phyloP scores from a whole-genome alignment of 2,888 invertebrate genomes.

The Teleogryllus oceanicus region DNA sequence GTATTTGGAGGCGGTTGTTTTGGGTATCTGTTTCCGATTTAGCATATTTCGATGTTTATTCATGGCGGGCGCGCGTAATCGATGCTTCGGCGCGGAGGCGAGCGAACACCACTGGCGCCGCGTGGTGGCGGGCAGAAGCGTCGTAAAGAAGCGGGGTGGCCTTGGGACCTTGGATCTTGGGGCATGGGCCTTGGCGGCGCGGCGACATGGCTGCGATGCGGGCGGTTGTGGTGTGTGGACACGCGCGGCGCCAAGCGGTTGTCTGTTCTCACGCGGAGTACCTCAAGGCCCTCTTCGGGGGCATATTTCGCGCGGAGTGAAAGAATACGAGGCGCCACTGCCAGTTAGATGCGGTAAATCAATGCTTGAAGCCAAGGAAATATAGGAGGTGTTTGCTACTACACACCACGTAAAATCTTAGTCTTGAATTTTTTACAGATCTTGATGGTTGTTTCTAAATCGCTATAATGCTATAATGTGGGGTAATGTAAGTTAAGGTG shows the following conservation, averaged over 20 bases:
- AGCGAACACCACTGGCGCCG: not conserved
- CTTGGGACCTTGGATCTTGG: not conserved
- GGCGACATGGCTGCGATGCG: not conserved
- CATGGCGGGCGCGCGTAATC: not conserved
- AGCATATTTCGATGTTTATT: conserved; percentile 18
- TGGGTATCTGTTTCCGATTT: conserved; percentile 2
- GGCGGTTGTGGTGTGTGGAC: not conserved
- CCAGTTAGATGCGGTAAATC: no score
- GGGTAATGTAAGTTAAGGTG: no score
- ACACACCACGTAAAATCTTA: no score
- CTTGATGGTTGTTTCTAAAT: no score
- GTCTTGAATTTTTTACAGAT: no score
- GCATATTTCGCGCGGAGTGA: no score
- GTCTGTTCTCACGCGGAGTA: not conserved
- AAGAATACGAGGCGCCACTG: no score
- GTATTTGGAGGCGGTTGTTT: not conserved
- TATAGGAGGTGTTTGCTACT: no score
- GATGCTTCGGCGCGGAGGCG: not conserved
- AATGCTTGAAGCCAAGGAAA: no score
- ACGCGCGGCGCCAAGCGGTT: not conserved
- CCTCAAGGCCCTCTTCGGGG: no score
- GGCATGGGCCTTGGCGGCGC: not conserved
- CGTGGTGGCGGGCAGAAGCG: not conserved
- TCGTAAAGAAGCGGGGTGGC: not conserved
- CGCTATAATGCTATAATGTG: no score